These are phyloP conservation scores for Jordanella pulchra DNA, from an alignment of 2,797 vertebrate species.

Conservation along the genomic window DNA sequence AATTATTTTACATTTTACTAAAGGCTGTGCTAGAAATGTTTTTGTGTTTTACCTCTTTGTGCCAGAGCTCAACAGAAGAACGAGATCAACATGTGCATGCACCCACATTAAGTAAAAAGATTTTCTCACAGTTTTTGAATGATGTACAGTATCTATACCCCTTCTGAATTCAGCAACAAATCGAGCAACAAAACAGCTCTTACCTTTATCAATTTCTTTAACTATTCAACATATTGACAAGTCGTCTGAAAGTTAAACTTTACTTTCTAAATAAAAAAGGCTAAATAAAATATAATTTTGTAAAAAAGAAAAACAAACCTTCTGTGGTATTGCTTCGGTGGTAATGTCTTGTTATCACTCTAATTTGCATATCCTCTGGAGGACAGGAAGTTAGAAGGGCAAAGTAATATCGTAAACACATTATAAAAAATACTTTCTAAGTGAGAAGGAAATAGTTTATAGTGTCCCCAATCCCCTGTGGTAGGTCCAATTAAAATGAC, in stretches of 20 bases:
- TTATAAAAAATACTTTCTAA: background rate
- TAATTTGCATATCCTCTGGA: background rate
- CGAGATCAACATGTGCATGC: background rate
- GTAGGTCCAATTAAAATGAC: background rate
- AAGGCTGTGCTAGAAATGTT: background rate
- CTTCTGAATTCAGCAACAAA: no score
- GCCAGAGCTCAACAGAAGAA: background rate
- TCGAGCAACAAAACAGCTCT: no score
- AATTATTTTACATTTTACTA: background rate
- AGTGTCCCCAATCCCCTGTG: background rate
- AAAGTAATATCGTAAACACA: background rate
- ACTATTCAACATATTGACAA: background rate
- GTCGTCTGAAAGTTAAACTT: background rate
- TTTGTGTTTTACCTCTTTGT: background rate
- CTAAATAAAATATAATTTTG: no score
- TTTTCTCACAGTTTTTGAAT: background rate
- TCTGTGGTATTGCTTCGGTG: background rate
- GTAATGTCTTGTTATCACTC: background rate
- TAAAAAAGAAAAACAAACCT: no score
- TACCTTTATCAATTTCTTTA: background rate
- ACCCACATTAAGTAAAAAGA: background rate
- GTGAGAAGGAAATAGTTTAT: background rate
- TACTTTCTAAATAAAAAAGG: no score
- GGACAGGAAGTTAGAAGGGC: background rate
- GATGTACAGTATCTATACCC: no score